These are phyloP conservation scores for Takifugu flavidus DNA, from an alignment of 2,113 vertebrate genomes.

Conservation along the genomic window DNA sequence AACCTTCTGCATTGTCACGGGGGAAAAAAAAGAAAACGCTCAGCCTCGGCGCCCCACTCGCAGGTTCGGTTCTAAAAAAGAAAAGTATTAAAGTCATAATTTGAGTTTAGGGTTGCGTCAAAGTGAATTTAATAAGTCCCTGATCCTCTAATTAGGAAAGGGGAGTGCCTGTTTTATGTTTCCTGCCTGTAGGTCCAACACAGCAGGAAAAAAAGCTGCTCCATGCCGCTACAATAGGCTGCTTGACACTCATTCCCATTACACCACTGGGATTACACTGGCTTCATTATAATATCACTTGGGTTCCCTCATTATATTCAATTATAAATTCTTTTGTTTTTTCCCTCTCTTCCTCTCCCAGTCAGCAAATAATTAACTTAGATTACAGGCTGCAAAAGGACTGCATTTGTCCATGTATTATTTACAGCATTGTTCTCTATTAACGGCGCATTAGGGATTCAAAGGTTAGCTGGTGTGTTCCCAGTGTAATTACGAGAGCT, in stretches of 20 bases:
- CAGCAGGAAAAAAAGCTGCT: slow-evolving; percentile 53
- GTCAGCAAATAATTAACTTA: slow-evolving; percentile 57
- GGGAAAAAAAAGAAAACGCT: slow-evolving; percentile 6
- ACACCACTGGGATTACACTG: slow-evolving; percentile 54
- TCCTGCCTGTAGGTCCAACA: slow-evolving; percentile 50
- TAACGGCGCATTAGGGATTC: slow-evolving; percentile 64
- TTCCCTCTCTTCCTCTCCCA: slow-evolving; percentile 16
- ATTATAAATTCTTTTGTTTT: slow-evolving; percentile 60
- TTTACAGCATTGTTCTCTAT: slow-evolving; percentile 68
- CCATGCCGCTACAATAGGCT: slow-evolving; percentile 50
- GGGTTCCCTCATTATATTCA: slow-evolving; percentile 51
- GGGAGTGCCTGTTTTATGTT: slow-evolving; percentile 47
- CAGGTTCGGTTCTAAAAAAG: neutral
- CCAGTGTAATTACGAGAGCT: slow-evolving; percentile 60
- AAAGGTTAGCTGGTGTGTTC: slow-evolving; percentile 58
- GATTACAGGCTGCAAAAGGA: slow-evolving; percentile 57
- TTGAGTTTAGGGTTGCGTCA: slow-evolving; percentile 50
- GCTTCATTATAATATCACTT: slow-evolving; percentile 61
- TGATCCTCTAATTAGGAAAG: slow-evolving; percentile 58
- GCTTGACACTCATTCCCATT: slow-evolving; percentile 50
- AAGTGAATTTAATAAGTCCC: slow-evolving; percentile 66
- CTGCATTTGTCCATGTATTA: slow-evolving; percentile 43
- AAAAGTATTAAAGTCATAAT: slow-evolving; percentile 49
- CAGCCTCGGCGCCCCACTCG: neutral
- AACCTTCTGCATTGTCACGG: slow-evolving; percentile 28